These are phyloP conservation scores for Dendrolimus kikuchii DNA, from an alignment of 1,140 invertebrate species.

Conservation along the genomic window DNA sequence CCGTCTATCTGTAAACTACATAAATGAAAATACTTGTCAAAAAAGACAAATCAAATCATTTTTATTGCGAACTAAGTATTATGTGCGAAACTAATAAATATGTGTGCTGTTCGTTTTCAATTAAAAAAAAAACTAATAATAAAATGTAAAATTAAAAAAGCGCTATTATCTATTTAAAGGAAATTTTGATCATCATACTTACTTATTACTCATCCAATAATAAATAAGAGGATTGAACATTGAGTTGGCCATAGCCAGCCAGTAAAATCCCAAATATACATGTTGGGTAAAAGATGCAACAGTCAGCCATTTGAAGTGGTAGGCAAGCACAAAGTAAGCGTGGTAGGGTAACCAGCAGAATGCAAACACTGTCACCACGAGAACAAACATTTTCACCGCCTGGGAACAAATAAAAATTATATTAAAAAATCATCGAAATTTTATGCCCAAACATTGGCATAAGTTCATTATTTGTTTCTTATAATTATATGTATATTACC, in stretches of 20 bases:
- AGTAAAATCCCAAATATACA: slow-evolving; percentile 87
- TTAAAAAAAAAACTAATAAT: too few relatives aligned
- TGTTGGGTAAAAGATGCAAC: slow-evolving; percentile 82
- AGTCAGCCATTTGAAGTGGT: slow-evolving; percentile 80
- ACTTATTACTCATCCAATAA: slow-evolving; percentile 89
- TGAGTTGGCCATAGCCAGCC: slow-evolving; percentile 92
- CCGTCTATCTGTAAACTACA: too few relatives aligned
- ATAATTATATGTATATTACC: too few relatives aligned
- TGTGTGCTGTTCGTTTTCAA: too few relatives aligned
- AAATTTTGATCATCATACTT: slow-evolving; percentile 21
- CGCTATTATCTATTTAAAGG: neutral
- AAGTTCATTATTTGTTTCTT: too few relatives aligned
- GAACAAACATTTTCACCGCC: slow-evolving; percentile 89
- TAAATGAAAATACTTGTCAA: too few relatives aligned
- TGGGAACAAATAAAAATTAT: slow-evolving; percentile 38
- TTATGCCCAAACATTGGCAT: too few relatives aligned
- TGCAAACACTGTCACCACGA: slow-evolving; percentile 86
- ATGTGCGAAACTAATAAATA: too few relatives aligned
- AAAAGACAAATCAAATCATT: too few relatives aligned
- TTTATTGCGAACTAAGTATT: too few relatives aligned
- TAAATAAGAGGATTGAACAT: slow-evolving; percentile 94
- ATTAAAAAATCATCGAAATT: neutral
- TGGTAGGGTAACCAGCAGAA: slow-evolving; percentile 93
- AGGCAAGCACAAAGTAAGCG: slow-evolving; percentile 86
- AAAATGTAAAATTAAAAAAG: too few relatives aligned